Evolutionary conservation across 2,113 vertebrate genomes (phyloP), one percentile per base, ranked within the genome.

Genomic region (Sceloporus undulatus): DNA sequence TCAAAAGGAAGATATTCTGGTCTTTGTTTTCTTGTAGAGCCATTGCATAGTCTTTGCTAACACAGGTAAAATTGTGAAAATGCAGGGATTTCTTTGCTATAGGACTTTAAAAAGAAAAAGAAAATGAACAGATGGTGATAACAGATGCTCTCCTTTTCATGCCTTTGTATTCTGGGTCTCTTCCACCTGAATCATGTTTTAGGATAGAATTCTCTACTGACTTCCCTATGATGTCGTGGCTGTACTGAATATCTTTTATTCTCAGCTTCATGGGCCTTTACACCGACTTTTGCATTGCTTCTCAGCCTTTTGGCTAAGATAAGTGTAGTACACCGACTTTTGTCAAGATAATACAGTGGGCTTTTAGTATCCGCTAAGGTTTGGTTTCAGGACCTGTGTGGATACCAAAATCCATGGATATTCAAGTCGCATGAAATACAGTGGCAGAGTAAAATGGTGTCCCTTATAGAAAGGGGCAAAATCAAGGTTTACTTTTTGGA

Each of bases 201-300:
- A 75, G 65, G 70, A 21, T 38, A 62, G 78, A 13, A 0, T 27
- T 66, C 76, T 56, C 74, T 0, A 34, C 54, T 79, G 73, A 79
- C 40, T 38, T 38, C 84, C 21, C 9, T 77, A 56, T 70, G 76
- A 84, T 79, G 34, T 87, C 81, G n/a, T 90, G 89, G 42, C 82
- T 79, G 21, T 76, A 66, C 38, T 78, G 92, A 88, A 42, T 90
- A 74, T 84, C 77, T 48, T 85, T 70, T 88, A 48, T 40, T 52
- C 27, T 74, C 40, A 76, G 52, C 62, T 92, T 90, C 88, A 81
- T 40, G 23, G 84, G 79, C 90, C 0, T 90, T 94, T 85, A 74
- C n/a, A 34, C 34, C 29, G 81, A 23, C 16, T 40, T 89, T 88
- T 90, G 34, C 34, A 34, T 34, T 34, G 34, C 34, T 34, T 34